phyloP scores from a whole-genome alignment of 2,113 vertebrate genomes.

The Pachycephala philippinensis region DNA sequence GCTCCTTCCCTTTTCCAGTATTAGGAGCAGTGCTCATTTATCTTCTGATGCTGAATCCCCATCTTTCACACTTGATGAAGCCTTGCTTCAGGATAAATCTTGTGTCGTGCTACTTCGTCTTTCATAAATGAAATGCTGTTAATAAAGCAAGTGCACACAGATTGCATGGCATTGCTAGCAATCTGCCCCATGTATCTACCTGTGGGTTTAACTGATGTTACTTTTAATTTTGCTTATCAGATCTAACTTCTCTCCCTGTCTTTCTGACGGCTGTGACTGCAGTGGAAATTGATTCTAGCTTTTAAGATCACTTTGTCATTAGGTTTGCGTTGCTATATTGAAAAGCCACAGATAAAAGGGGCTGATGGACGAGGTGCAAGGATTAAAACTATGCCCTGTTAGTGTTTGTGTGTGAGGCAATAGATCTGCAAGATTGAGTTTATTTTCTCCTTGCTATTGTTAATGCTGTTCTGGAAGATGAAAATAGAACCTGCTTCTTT shows the following conservation, averaged over 20 bases:
- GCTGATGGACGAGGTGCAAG: not conserved
- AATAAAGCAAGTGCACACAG: constrained; percentile 3
- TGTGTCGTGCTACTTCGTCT: not conserved
- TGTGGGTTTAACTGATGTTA: not conserved
- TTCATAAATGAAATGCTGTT: constrained; percentile 4
- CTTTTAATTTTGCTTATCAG: constrained; percentile 46
- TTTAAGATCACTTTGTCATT: constrained; percentile 15
- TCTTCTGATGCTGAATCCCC: not conserved
- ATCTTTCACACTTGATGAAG: not conserved
- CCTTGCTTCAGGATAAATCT: constrained; percentile 8
- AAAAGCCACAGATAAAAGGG: constrained; percentile 1
- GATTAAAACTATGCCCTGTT: not conserved
- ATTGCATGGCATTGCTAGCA: not conserved
- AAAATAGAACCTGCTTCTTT: not conserved
- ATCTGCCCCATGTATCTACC: not conserved
- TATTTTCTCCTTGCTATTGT: not conserved
- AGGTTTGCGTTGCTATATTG: not conserved
- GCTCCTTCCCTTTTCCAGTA: not conserved
- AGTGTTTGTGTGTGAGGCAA: not conserved
- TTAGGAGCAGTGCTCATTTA: not conserved
- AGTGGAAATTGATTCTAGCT: constrained; percentile 9
- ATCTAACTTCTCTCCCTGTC: not conserved
- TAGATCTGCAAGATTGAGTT: not conserved
- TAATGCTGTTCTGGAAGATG: not conserved
- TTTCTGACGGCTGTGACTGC: not conserved